Base-by-base conservation (phyloP, 2,113 vertebrate species). In the Puma concolor region DNA sequence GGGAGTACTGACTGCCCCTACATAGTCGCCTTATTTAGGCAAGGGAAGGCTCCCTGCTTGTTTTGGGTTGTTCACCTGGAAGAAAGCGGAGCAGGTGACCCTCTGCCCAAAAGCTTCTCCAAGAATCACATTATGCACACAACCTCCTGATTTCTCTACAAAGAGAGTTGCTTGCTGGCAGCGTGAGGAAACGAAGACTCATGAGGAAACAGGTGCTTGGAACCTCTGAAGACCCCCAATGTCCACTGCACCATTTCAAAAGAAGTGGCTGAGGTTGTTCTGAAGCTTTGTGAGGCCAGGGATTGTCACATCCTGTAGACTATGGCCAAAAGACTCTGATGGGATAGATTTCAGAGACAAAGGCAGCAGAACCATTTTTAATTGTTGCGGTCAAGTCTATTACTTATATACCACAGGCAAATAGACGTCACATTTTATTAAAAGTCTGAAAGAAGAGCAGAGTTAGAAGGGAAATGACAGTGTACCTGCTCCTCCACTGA, bases 391-490 rank as follows among this genome's bases (percentile, higher is more conserved):
- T 87, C 60, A 91, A 84, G 3, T 29, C 19, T 64, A 80, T 82
- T 82, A 76, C 31, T 79, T 57, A 41, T 33, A 57, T 50, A 81
- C 10, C 48, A 48, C n/a, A 91, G 63, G 29, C 91, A 97, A 97
- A 97, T 57, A 79, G 74, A 91, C 50, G 29, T 16, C 57, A 52
- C 0, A 21, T 16, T 44, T 50, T 23, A 74, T 11, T 83, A 67
- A 85, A 85, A 52, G 0, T 17, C 12, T 57, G 57, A 72, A 88
- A 60, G 60, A 86, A 87, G 38, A 87, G 21, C 29, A 95, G 14
- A 36, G 41, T 90, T 71, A 77, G 36, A 95, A n/a, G 36, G 5
- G 44, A 96, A 84, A 80, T 69, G 27, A 74, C 16, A 38, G 16
- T 89, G 52, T 60, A 69, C 60, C 63, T 71, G 76, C 29, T 80